Evolutionary conservation across 37 sponge, comb jelly and placozoan genomes (phyloP).

Genomic region (Hexactinellida sp.): DNA sequence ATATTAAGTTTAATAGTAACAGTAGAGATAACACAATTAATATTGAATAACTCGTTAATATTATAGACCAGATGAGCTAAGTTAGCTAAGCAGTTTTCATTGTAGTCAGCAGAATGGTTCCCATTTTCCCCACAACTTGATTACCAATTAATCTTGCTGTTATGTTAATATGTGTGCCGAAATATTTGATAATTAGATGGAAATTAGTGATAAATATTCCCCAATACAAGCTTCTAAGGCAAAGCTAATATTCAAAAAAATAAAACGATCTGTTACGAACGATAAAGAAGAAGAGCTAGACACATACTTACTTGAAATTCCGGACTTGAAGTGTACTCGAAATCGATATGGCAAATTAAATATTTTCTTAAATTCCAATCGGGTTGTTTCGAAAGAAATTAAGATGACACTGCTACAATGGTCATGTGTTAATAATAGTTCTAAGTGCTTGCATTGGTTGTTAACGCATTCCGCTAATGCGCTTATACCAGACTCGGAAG

Average conservation of each 20-base stretch:
- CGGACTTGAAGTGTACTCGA: not conserved
- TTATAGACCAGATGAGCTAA: not conserved
- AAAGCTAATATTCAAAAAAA: not conserved
- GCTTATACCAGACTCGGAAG: not conserved
- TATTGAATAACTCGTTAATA: not conserved
- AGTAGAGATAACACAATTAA: not conserved
- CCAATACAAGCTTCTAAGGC: not conserved
- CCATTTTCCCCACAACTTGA: too few species aligned
- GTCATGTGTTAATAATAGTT: not conserved
- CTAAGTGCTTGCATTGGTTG: not conserved
- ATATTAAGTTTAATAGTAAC: slow-evolving; percentile 15
- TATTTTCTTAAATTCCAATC: not conserved
- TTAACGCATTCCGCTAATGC: not conserved
- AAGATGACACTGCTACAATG: not conserved
- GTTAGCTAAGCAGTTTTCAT: not conserved
- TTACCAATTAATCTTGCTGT: too few species aligned
- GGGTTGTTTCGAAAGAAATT: not conserved
- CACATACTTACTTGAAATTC: not conserved
- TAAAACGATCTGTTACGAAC: not conserved
- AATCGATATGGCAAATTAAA: not conserved
- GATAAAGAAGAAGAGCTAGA: not conserved
- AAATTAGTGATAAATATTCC: slow-evolving; percentile 8
- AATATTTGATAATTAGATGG: not conserved
- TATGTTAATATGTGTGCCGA: too few species aligned
- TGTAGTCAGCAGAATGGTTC: too few species aligned